Conservation (phyloP, 2,888 invertebrate species). For the Apeira syringaria region DNA sequence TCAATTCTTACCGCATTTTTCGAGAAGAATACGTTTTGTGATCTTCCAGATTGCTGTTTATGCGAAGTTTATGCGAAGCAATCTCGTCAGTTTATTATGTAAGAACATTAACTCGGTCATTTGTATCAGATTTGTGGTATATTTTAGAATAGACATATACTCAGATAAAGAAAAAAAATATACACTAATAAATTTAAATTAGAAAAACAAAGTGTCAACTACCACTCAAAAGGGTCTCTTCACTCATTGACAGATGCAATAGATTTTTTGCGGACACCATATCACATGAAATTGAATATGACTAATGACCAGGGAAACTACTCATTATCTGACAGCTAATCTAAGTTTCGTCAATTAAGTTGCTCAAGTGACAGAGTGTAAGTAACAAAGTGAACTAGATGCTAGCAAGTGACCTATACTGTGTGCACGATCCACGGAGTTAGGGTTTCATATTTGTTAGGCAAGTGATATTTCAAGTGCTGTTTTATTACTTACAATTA, state of each 20-base stretch:
- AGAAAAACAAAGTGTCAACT: too few relatives aligned
- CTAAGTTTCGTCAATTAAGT: constrained; percentile 32
- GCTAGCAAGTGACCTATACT: constrained; percentile 24
- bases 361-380: constrained; percentile 27
- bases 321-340: constrained; percentile 28
- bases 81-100: too few relatives aligned
- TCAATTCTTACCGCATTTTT: too few relatives aligned
- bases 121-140: too few relatives aligned
- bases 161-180: too few relatives aligned
- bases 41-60: too few relatives aligned
- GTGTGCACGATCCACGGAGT: constrained; percentile 16
- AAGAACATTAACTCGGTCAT: too few relatives aligned
- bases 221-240: too few relatives aligned
- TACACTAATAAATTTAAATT: too few relatives aligned
- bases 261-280: constrained; percentile 20
- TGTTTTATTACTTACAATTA: constrained; percentile 1
- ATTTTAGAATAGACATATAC: too few relatives aligned
- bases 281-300: constrained; percentile 26
- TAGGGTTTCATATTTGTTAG: constrained; percentile 2
- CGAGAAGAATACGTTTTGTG: too few relatives aligned
- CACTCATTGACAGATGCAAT: background rate
- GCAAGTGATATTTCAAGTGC: background rate
- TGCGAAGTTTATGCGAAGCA: too few relatives aligned
- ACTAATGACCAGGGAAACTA: constrained; percentile 23
- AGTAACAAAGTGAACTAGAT: constrained; percentile 3